A percentile compares a stretch with the other conserved stretches of the same genome.
Conservation (phyloP, 2,113 vertebrate species). For the Ptyas mucosa region DNA sequence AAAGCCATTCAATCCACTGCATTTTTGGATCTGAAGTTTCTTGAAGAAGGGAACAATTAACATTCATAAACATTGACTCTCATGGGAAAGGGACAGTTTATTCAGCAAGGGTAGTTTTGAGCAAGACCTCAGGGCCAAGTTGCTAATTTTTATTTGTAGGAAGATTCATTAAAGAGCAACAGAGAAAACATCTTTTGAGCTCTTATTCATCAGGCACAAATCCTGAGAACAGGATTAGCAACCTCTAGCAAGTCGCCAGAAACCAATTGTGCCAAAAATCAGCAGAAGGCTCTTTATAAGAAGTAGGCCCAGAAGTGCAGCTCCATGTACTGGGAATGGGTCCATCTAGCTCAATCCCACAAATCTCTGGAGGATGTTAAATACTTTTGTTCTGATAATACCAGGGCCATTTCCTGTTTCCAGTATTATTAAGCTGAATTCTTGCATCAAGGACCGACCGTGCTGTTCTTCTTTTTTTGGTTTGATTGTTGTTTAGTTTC, state of each 20-base stretch:
- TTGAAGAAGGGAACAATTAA: neutral
- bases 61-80: neutral
- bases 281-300: neutral
- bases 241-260: neutral
- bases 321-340: neutral
- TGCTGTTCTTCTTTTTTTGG: neutral
- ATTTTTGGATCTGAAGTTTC: neutral
- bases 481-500: neutral
- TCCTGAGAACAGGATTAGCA: neutral
- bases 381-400: neutral
- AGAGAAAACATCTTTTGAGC: neutral
- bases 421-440: neutral
- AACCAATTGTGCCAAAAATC: neutral
- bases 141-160: neutral
- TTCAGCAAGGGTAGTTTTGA: neutral
- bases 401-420: neutral
- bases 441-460: neutral
- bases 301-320: neutral
- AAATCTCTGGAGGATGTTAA: neutral
- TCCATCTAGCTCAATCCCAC: neutral
- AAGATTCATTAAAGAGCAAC: neutral
- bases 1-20: neutral
- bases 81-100: neutral
- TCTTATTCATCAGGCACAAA: neutral
- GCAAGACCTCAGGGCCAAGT: neutral